Conservation (phyloP, 2,797 vertebrate genomes). For the Bovichtus variegatus region DNA sequence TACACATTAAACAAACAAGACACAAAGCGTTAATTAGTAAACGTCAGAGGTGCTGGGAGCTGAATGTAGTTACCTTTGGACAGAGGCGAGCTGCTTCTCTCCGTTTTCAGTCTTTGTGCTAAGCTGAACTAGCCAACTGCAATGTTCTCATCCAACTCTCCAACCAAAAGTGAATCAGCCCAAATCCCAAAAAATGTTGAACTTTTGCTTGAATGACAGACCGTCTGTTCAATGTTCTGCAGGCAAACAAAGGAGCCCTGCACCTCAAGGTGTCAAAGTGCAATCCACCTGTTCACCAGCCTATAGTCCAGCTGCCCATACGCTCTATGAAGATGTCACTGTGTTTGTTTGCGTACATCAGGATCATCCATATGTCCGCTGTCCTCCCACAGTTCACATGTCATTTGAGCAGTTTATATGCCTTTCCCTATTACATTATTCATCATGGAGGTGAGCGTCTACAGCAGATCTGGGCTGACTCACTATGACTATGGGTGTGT, state of each 20-base stretch:
- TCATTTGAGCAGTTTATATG: constrained; percentile 78
- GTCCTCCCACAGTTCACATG: constrained; percentile 62
- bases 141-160: not conserved
- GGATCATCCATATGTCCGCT: constrained; percentile 66
- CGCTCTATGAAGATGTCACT: constrained; percentile 35
- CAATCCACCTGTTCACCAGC: constrained; percentile 49
- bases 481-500: constrained; percentile 74
- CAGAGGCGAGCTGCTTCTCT: not conserved
- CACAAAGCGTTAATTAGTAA: not conserved
- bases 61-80: not conserved
- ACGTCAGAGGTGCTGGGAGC: not conserved
- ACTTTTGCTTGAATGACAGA: not conserved
- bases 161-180: not conserved
- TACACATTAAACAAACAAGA: not conserved
- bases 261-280: constrained; percentile 57
- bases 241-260: constrained; percentile 54
- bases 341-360: constrained; percentile 27
- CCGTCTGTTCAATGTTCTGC: constrained; percentile 32
- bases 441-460: constrained; percentile 80
- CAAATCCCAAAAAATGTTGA: not conserved
- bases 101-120: not conserved
- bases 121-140: not conserved
- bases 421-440: constrained; percentile 82
- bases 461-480: constrained; percentile 83
- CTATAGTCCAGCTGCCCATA: constrained; percentile 56